A percentile compares a stretch with the other conserved stretches of the same genome.
phyloP scores from a whole-genome alignment of 2,797 vertebrate genomes.

The Muscicapa comitata region DNA sequence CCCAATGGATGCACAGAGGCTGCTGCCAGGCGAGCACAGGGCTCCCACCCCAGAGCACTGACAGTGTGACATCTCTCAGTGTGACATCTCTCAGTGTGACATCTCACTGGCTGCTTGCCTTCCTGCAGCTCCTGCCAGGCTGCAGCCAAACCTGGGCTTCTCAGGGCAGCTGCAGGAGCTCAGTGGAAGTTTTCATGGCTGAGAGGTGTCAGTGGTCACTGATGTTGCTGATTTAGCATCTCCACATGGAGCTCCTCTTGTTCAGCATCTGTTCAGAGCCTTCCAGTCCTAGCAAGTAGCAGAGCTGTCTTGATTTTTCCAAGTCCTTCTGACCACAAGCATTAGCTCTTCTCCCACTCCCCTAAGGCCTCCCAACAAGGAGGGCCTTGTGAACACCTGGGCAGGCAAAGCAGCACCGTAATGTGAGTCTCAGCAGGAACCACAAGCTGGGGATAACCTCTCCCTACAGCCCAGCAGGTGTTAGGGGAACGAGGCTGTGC shows the following conservation, averaged over 20 bases:
- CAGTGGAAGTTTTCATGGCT: not conserved
- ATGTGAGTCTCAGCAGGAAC: not conserved
- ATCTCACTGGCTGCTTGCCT: not conserved
- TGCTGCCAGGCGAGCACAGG: not conserved
- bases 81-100: not conserved
- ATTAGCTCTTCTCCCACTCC: not conserved
- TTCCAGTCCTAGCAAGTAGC: not conserved
- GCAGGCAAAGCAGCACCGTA: not conserved
- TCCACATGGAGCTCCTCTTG: fast-evolving
- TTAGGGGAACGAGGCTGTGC: not conserved
- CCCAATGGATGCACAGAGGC: not conserved
- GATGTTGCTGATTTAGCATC: not conserved
- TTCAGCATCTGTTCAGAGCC: not conserved
- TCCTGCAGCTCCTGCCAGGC: not conserved
- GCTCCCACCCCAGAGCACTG: fast-evolving
- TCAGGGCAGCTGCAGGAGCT: not conserved
- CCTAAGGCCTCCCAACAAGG: not conserved
- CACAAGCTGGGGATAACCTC: not conserved
- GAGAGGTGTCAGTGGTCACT: fast-evolving
- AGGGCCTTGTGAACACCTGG: not conserved
- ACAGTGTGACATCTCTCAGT: not conserved
- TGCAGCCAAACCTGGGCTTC: not conserved
- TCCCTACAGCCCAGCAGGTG: not conserved
- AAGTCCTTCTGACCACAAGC: not conserved
- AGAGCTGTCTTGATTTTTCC: not conserved